Evolutionary conservation across 2,888 invertebrate genomes (phyloP).

Genomic region (Parapristionchus giblindavisi): DNA sequence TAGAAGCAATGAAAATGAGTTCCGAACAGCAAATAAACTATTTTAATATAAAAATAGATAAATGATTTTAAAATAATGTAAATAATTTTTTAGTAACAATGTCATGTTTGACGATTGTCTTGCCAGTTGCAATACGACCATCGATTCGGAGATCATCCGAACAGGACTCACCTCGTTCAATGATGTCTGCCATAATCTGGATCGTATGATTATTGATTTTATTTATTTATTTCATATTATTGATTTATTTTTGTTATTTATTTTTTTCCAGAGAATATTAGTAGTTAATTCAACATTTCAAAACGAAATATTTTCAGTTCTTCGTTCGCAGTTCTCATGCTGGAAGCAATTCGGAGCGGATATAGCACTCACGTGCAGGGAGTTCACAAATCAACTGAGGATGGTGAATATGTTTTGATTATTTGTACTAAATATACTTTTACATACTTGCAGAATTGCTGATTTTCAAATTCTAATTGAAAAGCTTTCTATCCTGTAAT

Average conservation of each 20-base stretch:
- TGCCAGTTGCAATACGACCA: conserved; percentile 14
- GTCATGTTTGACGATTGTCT: conserved; percentile 28
- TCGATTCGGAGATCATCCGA: conserved; percentile 28
- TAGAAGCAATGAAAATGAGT: too few species aligned
- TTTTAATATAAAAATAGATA: too few species aligned
- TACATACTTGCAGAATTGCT: too few species aligned
- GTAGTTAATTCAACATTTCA: neutral
- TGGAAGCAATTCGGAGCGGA: conserved; percentile 7
- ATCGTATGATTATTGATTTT: too few species aligned
- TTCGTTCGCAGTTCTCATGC: neutral
- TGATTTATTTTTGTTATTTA: neutral
- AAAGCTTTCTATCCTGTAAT: neutral
- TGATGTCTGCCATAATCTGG: conserved; percentile 21
- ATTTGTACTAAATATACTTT: too few species aligned
- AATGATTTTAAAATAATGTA: too few species aligned
- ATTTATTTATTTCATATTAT: neutral
- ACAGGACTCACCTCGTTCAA: neutral
- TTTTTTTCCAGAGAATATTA: neutral
- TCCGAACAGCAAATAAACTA: too few species aligned
- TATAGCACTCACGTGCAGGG: neutral
- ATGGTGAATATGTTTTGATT: neutral
- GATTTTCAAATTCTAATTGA: neutral
- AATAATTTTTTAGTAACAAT: conserved; percentile 23
- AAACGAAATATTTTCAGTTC: neutral
- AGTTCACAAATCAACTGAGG: conserved; percentile 1